Conservation (phyloP, 2,797 vertebrate genomes). For the Lerista edwardsae region DNA sequence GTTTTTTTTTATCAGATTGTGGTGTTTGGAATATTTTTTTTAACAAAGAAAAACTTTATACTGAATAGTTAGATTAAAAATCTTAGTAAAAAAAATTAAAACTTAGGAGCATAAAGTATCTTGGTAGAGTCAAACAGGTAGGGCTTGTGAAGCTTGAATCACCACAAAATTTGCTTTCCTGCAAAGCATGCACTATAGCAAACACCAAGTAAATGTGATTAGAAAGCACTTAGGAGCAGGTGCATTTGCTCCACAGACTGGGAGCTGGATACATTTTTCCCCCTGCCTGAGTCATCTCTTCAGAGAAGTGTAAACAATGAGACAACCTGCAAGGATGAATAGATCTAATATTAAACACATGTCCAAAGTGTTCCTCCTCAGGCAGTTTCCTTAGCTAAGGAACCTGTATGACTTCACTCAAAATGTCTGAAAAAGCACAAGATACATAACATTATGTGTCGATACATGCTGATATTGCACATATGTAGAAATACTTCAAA, state of each 20-base stretch:
- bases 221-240: constrained; percentile 40
- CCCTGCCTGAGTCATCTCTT: not conserved
- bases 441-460: not conserved
- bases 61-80: too few species aligned
- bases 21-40: too few species aligned
- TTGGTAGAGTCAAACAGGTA: not conserved
- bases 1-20: too few species aligned
- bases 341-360: not conserved
- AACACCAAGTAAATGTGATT: constrained; percentile 39
- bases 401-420: not conserved
- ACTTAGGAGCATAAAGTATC: not conserved
- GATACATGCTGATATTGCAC: not conserved
- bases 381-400: not conserved
- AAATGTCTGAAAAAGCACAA: not conserved
- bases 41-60: not conserved
- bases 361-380: not conserved
- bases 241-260: not conserved
- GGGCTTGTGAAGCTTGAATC: not conserved
- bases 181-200: not conserved
- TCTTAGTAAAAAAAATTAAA: not conserved
- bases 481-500: not conserved
- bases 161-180: not conserved
- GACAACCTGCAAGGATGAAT: not conserved
- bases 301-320: constrained; percentile 11
- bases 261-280: accelerated